Evolutionary conservation across 2,113 vertebrate genomes (phyloP), one percentile per base, ranked within the genome.

Genomic region (Hypocryptadius cinnamomeus): DNA sequence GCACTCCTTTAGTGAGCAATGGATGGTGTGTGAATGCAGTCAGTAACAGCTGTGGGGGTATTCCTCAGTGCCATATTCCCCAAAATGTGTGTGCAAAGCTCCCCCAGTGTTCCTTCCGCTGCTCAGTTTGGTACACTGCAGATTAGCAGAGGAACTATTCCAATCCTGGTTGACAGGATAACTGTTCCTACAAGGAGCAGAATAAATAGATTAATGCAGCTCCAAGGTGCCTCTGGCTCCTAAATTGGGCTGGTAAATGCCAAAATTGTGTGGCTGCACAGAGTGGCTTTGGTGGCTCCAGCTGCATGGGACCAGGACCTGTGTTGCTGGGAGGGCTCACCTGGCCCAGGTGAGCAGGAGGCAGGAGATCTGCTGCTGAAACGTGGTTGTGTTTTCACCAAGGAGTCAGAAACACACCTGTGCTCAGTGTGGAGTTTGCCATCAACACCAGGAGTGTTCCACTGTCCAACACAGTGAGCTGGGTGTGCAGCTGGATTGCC

Each of bases 331-430:
- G 56, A 77, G 60, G 42, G n/a, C 39, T 15, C 15, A 57, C 12
- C 65, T 37, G 40, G 44, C 42, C 68, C 27, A 2, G n/a, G 10
- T 4, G 60, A 68, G 57, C 73, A 23, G 80, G 30, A 33, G 45
- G 59, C 22, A 45, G 68, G 42, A 44, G 66, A 50, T 35, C n/a
- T 79, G 79, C 63, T 45, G 56, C 37, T n/a, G 16, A 35, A 51
- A 20, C 3, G 2, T 0, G 11, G 35, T 14, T 24, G 21, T 40
- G 35, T 81, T 59, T 39, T 79, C 42, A 17, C 59, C 70, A 2
- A 2, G 22, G 39, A 85, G 28, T 33, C 53, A 45, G 47, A 25
- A 69, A 17, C 2, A 20, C 0, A 0, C 35, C 33, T 10, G 30
- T 33, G 14, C 12, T 76, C 66, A 16, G 42, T 8, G 1, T 21